phyloP scores from a whole-genome alignment of 2,888 invertebrate species.

The Alloplasta piceator region DNA sequence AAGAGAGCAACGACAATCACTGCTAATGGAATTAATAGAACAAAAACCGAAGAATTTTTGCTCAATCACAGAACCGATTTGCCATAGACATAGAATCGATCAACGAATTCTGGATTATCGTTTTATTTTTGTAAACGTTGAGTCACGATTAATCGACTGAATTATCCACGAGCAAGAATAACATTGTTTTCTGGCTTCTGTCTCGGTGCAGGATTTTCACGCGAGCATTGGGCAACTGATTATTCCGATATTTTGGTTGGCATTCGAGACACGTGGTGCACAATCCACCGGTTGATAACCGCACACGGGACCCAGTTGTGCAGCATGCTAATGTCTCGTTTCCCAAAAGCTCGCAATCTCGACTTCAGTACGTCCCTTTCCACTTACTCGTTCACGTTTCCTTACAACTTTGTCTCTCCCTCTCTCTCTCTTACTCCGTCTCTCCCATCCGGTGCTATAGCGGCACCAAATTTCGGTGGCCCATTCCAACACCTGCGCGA shows the following conservation, averaged over 20 bases:
- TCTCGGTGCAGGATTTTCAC: too few relatives aligned
- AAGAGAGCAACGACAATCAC: too few relatives aligned
- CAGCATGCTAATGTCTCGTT: slow-evolving; percentile 74
- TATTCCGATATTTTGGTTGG: slow-evolving; percentile 57
- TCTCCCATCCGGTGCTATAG: slow-evolving; percentile 25
- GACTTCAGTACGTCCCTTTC: slow-evolving; percentile 68
- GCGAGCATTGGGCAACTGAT: too few relatives aligned
- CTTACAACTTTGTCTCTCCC: slow-evolving; percentile 17
- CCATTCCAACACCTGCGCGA: slow-evolving; percentile 24
- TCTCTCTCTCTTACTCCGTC: slow-evolving; percentile 43
- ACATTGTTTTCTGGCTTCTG: too few relatives aligned
- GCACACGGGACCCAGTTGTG: slow-evolving; percentile 67
- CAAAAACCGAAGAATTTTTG: too few relatives aligned
- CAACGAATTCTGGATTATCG: too few relatives aligned
- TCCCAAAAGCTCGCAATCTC: slow-evolving; percentile 44
- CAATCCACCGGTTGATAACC: slow-evolving; percentile 77
- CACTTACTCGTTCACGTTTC: slow-evolving; percentile 56
- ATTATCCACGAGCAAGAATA: too few relatives aligned
- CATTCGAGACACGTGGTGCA: slow-evolving; percentile 74
- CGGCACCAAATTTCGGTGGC: slow-evolving; percentile 19
- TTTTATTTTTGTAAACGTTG: too few relatives aligned
- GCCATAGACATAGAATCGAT: too few relatives aligned
- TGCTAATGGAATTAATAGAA: too few relatives aligned
- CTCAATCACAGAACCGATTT: too few relatives aligned
- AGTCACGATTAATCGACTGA: too few relatives aligned